phyloP scores from a whole-genome alignment of 2,113 vertebrate species.

The Miniopterus natalensis region DNA sequence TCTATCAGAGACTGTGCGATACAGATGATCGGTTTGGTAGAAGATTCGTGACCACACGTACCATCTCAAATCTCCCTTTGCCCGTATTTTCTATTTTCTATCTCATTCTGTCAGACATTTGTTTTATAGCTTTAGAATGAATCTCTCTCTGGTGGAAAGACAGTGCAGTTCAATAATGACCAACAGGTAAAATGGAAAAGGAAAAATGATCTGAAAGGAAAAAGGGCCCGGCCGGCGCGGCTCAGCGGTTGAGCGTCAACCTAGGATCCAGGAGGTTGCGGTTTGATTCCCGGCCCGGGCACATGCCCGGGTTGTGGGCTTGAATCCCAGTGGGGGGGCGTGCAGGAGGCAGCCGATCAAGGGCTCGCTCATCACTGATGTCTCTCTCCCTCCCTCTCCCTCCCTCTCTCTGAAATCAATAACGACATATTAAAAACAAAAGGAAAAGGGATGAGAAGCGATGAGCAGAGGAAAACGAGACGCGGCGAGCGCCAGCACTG shows the following conservation, averaged over 20 bases:
- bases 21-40: neutral
- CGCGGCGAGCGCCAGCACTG: too few species aligned
- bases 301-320: too few species aligned
- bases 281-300: too few species aligned
- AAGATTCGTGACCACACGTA: neutral
- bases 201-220: neutral
- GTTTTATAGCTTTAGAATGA: neutral
- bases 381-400: too few species aligned
- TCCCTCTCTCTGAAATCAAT: too few species aligned
- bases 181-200: conserved; percentile 47
- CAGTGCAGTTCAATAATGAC: neutral
- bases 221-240: too few species aligned
- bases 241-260: too few species aligned
- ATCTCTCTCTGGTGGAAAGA: neutral
- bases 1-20: neutral
- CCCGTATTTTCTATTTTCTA: neutral
- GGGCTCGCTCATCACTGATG: too few species aligned
- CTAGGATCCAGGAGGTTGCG: too few species aligned
- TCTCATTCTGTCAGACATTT: neutral
- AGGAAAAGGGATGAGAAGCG: neutral
- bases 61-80: neutral
- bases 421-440: neutral
- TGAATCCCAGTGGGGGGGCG: too few species aligned
- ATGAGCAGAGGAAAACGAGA: neutral
- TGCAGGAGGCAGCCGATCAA: too few species aligned